Percentiles rank a stretch among this genome's conserved stretches.
These are phyloP conservation scores for Caranx melampygus DNA, from an alignment of 2,113 vertebrate genomes.

Conservation along the genomic window DNA sequence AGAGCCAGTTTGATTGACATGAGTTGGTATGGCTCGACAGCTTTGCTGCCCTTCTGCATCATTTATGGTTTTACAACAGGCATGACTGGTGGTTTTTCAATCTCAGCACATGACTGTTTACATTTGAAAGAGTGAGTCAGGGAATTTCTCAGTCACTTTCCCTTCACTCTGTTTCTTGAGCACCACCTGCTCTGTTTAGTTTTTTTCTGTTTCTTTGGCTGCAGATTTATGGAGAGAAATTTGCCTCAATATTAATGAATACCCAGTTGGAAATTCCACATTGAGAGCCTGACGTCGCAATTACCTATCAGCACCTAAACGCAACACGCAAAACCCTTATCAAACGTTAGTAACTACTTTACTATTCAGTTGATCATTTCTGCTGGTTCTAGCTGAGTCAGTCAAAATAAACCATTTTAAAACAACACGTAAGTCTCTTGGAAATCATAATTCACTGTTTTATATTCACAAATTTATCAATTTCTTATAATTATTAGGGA, in stretches of 20 bases:
- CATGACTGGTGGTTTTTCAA: slow-evolving; percentile 49
- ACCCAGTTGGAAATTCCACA: slow-evolving; percentile 20
- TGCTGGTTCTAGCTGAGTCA: background rate
- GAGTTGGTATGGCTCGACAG: slow-evolving; percentile 38
- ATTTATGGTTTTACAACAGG: slow-evolving; percentile 58
- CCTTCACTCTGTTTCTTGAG: slow-evolving; percentile 44
- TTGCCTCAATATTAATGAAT: slow-evolving; percentile 27
- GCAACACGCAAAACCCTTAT: background rate
- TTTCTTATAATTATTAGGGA: background rate
- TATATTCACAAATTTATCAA: too few species aligned
- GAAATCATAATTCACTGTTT: too few species aligned
- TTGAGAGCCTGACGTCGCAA: background rate
- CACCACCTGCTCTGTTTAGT: slow-evolving; percentile 36
- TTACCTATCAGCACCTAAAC: slow-evolving; percentile 4
- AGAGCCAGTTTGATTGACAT: slow-evolving; percentile 54
- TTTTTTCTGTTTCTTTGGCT: slow-evolving; percentile 33
- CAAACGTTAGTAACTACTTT: background rate
- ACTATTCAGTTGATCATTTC: background rate
- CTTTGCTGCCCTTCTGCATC: slow-evolving; percentile 61
- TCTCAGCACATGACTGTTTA: slow-evolving; percentile 29
- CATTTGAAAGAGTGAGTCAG: slow-evolving; percentile 44
- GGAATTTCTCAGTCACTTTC: slow-evolving; percentile 51
- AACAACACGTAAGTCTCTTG: too few species aligned
- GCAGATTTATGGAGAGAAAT: slow-evolving; percentile 50
- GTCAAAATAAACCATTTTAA: too few species aligned